These are phyloP conservation scores for Pentalonia nigronervosa DNA, from an alignment of 1,140 invertebrate species.

Conservation along the genomic window DNA sequence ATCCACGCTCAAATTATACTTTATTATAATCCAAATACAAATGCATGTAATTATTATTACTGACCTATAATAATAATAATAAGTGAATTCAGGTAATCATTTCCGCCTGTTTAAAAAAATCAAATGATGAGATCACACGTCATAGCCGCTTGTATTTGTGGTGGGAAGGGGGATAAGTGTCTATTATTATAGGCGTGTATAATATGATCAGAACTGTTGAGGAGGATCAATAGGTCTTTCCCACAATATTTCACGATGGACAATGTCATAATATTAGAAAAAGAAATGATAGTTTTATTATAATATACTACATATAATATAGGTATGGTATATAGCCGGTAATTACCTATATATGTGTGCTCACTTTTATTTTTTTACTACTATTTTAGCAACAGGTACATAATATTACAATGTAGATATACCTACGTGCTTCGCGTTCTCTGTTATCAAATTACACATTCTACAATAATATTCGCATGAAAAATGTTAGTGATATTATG, in stretches of 20 bases:
- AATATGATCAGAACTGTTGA: background rate
- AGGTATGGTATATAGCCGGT: no score
- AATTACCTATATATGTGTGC: background rate
- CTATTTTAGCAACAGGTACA: background rate
- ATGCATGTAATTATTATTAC: background rate
- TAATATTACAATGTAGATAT: background rate
- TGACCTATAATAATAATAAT: background rate
- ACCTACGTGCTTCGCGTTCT: no score
- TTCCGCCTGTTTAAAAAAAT: background rate
- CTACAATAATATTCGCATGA: background rate
- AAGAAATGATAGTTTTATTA: background rate
- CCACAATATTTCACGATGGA: background rate
- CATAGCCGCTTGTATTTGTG: background rate
- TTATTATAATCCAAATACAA: background rate
- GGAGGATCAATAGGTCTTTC: no score
- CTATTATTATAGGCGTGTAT: background rate
- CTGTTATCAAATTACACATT: background rate
- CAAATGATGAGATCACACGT: background rate
- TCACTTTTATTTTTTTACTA: background rate
- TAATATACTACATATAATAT: background rate
- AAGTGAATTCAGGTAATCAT: background rate
- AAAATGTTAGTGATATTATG: background rate
- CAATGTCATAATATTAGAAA: background rate
- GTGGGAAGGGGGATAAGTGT: no score
- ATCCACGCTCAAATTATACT: background rate